phyloP scores from a whole-genome alignment of 2,113 vertebrate species.

The Argyrosomus japonicus region DNA sequence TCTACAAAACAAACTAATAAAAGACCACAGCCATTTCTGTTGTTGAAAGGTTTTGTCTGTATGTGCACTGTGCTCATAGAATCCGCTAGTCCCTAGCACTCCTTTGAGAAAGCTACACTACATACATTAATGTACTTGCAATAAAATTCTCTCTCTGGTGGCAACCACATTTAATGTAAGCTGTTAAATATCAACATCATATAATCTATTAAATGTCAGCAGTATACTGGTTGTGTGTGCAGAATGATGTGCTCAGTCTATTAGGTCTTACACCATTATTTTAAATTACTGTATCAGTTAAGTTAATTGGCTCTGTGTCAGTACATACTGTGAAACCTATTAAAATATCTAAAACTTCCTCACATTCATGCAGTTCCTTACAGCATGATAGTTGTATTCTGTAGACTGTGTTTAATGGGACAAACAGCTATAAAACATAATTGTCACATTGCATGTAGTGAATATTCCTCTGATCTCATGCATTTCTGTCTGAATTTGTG shows the following conservation, averaged over 20 bases:
- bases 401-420: constrained; percentile 25
- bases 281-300: constrained; percentile 35
- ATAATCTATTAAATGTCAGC: constrained; percentile 21
- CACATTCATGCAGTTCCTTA: constrained; percentile 3
- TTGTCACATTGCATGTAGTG: constrained; percentile 7
- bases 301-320: constrained; percentile 32
- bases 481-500: constrained; percentile 4
- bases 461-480: constrained; percentile 29
- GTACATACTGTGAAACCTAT: constrained; percentile 27
- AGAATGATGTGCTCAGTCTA: not conserved
- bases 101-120: not conserved
- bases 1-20: not conserved
- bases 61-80: not conserved
- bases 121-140: constrained; percentile 11
- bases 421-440: constrained; percentile 11
- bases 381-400: constrained; percentile 33
- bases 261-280: constrained; percentile 22
- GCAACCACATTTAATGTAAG: constrained; percentile 8
- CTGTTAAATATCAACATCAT: constrained; percentile 29
- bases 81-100: not conserved
- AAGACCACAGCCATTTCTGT: not conserved
- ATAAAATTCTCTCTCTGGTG: not conserved
- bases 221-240: constrained; percentile 6
- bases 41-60: not conserved
- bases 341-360: constrained; percentile 13